Evolutionary conservation across 2,113 vertebrate genomes (phyloP), one percentile per base, ranked within the genome.

Genomic region (Pogonocichla stellata): DNA sequence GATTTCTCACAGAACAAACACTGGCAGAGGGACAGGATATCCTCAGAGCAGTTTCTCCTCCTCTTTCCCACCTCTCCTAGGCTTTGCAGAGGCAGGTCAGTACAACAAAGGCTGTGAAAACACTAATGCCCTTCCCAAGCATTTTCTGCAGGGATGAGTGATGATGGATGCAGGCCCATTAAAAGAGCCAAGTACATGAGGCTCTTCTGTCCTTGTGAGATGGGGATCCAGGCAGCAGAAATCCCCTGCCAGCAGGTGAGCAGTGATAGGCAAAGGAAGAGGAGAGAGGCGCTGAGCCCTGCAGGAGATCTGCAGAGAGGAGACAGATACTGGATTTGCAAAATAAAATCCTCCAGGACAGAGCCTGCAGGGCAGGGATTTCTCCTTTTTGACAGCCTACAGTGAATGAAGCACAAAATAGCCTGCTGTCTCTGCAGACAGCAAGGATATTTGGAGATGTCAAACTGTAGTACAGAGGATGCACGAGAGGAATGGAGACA

Each of bases 401-500:
- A 72, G 93, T 72, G 96, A 96, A 91, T 72, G 92, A 89, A 95
- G 91, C 89, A 95, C 96, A 91, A 87, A 91, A 93, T 80, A 95
- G 92, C 89, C 86, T 93, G 83, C 93, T 93, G 92, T 69, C 93
- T 95, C 83, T 10, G 6, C 86, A 95, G 92, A 95, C 88, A 95
- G 91, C 56, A 23, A 67, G 77, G 95, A 66, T 92, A 90, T 94
- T 94, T 92, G 91, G 80, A 96, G 95, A 93, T 8, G 57, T 89
- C 95, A 91, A 94, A 90, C 86, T 80, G 60, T 48, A 91, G 72
- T 19, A 78, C 64, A 78, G 86, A 91, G 88, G 80, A 84, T 88
- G 83, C 91, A 93, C 77, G 78, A 74, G 92, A 93, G 94, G 82
- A 84, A 88, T 71, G 75, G 47, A 94, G 83, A 91, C 72, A 66